Percentiles rank a stretch among this genome's conserved stretches.
Evolutionary conservation across 2,797 vertebrate species (phyloP).

Genomic region (Gephyroberyx darwinii): DNA sequence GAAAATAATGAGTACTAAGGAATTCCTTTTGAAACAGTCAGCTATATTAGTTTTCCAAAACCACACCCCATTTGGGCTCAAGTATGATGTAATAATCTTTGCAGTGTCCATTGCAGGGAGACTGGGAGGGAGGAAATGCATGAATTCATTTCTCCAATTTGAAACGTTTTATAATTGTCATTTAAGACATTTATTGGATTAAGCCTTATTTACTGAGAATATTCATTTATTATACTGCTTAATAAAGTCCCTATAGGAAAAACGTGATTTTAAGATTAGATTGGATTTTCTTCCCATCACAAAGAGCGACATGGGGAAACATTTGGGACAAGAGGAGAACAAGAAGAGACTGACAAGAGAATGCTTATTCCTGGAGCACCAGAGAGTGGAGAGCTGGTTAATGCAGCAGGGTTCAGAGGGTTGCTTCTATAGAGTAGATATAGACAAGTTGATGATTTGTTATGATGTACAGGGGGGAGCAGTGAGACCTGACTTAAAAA

Average conservation of each 20-base stretch:
- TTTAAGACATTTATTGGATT: conserved; percentile 42
- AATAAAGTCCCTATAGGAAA: conserved; percentile 47
- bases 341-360: conserved; percentile 30
- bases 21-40: conserved; percentile 18
- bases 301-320: conserved; percentile 17
- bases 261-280: conserved; percentile 37
- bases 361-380: conserved; percentile 20
- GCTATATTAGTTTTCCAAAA: conserved; percentile 56
- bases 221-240: conserved; percentile 48
- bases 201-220: conserved; percentile 39
- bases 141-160: conserved; percentile 52
- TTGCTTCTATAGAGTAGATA: conserved; percentile 67
- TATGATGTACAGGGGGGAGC: conserved; percentile 63
- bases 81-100: conserved; percentile 56
- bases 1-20: conserved; percentile 56
- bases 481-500: conserved; percentile 62
- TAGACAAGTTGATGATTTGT: conserved; percentile 77
- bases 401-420: conserved; percentile 66
- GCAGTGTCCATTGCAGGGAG: conserved; percentile 40
- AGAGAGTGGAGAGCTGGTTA: conserved; percentile 58
- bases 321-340: conserved; percentile 32
- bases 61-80: conserved; percentile 44
- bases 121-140: conserved; percentile 22
- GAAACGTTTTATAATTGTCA: neutral
- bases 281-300: conserved; percentile 46